These are phyloP conservation scores for Listronotus oregonensis DNA, from an alignment of 1,140 invertebrate genomes.

Conservation along the genomic window DNA sequence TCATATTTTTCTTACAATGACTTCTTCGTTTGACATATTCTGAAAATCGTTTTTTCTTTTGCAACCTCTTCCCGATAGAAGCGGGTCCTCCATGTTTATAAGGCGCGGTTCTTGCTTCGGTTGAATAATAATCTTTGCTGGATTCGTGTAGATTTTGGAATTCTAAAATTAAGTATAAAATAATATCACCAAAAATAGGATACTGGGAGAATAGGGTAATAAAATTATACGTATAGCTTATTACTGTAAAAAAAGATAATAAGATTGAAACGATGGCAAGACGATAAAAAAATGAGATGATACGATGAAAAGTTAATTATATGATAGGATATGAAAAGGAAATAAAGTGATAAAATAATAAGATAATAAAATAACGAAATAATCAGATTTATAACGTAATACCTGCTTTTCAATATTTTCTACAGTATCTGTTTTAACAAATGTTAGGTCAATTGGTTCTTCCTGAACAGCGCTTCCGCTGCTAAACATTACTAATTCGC, in stretches of 20 bases:
- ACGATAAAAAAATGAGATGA: too few relatives aligned
- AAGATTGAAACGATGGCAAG: too few relatives aligned
- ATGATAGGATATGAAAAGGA: too few relatives aligned
- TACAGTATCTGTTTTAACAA: neutral
- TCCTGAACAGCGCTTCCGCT: neutral
- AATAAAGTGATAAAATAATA: too few relatives aligned
- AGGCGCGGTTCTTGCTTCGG: neutral
- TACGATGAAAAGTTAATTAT: too few relatives aligned
- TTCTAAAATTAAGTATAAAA: neutral
- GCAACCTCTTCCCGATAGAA: too few relatives aligned
- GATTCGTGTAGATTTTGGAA: neutral
- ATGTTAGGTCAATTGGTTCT: constrained; percentile 34
- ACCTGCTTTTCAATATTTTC: neutral
- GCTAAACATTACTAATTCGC: neutral
- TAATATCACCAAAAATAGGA: too few relatives aligned
- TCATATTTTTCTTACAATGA: neutral
- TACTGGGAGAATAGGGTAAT: too few relatives aligned
- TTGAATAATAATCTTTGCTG: constrained; percentile 16
- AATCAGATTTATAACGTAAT: neutral
- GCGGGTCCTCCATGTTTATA: neutral
- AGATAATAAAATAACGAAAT: neutral
- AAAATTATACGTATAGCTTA: too few relatives aligned
- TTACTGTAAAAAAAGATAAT: too few relatives aligned
- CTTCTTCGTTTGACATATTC: too few relatives aligned
- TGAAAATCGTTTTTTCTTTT: too few relatives aligned